Percentiles rank a stretch among this genome's conserved stretches.
These are phyloP conservation scores for Tragulus kanchil DNA, from an alignment of 2,113 vertebrate genomes.

Conservation along the genomic window DNA sequence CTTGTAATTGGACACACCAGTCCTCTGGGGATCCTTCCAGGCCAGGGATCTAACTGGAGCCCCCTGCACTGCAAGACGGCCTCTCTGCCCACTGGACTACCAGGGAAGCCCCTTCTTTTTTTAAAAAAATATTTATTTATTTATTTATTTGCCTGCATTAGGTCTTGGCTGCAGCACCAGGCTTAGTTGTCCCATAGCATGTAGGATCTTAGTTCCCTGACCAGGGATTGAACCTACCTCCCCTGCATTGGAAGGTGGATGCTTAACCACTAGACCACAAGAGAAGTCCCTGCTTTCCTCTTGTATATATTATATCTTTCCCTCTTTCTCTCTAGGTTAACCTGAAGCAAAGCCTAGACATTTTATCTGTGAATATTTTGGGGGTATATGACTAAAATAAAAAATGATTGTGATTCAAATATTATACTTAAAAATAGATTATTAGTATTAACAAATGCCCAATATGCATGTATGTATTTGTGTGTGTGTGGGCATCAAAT, in stretches of 20 bases:
- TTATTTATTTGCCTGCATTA: neutral
- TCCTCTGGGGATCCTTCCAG: too few species aligned
- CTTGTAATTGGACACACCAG: too few species aligned
- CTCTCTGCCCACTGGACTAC: too few species aligned
- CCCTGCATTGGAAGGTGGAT: neutral
- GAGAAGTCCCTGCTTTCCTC: neutral
- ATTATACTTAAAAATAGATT: neutral
- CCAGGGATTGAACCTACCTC: neutral
- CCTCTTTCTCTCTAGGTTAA: neutral
- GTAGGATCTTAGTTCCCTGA: neutral
- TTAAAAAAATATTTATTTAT: neutral
- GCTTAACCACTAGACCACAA: neutral
- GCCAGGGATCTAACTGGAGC: too few species aligned
- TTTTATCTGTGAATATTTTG: slow-evolving; percentile 46
- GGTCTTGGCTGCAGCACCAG: neutral
- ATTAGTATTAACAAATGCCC: neutral
- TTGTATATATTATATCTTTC: neutral
- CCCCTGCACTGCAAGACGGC: too few species aligned
- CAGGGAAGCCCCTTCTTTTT: neutral
- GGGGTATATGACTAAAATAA: neutral
- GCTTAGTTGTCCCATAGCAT: neutral
- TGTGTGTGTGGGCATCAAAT: neutral
- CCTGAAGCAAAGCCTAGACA: neutral
- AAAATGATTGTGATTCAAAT: neutral
- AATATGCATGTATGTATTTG: neutral